phyloP scores from a whole-genome alignment of 2,888 invertebrate genomes.

The Uropetala carovei region DNA sequence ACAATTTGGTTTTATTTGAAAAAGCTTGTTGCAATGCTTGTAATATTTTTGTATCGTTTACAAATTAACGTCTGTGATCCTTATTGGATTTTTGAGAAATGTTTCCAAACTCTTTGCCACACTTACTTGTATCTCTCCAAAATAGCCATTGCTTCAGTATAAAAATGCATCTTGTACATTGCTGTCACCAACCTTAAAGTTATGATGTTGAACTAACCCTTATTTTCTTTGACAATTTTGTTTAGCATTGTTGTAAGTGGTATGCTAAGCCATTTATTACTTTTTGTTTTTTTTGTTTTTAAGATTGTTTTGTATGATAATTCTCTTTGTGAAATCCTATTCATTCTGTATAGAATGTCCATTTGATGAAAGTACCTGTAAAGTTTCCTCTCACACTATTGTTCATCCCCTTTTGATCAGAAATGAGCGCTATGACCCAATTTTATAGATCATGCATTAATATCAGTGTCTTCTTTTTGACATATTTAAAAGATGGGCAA shows the following conservation, averaged over 20 bases:
- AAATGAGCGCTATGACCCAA: slow-evolving; percentile 55
- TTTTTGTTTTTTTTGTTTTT: slow-evolving; percentile 59
- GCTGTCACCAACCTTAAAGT: slow-evolving; percentile 63
- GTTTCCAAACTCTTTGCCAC: slow-evolving; percentile 53
- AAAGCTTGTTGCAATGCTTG: not conserved
- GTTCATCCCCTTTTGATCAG: slow-evolving; percentile 56
- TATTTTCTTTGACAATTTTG: slow-evolving; percentile 49
- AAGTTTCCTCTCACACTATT: slow-evolving; percentile 59
- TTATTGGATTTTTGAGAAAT: slow-evolving; percentile 27
- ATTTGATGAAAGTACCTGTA: slow-evolving; percentile 64
- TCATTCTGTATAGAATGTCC: slow-evolving; percentile 62
- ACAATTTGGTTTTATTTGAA: not conserved
- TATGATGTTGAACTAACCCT: slow-evolving; percentile 59
- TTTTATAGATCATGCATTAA: slow-evolving; percentile 62
- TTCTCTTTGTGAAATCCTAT: slow-evolving; percentile 64
- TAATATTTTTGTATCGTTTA: not conserved
- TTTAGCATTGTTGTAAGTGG: slow-evolving; percentile 57
- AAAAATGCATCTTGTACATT: slow-evolving; percentile 64
- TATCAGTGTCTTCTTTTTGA: slow-evolving; percentile 63
- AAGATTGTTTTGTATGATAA: slow-evolving; percentile 59
- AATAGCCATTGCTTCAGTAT: slow-evolving; percentile 59
- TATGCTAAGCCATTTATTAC: slow-evolving; percentile 63
- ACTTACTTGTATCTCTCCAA: slow-evolving; percentile 52
- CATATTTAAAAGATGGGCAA: slow-evolving; percentile 61
- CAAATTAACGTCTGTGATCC: not conserved